Base-by-base conservation (phyloP, 2,888 invertebrate genomes). In the Brenthis ino region DNA sequence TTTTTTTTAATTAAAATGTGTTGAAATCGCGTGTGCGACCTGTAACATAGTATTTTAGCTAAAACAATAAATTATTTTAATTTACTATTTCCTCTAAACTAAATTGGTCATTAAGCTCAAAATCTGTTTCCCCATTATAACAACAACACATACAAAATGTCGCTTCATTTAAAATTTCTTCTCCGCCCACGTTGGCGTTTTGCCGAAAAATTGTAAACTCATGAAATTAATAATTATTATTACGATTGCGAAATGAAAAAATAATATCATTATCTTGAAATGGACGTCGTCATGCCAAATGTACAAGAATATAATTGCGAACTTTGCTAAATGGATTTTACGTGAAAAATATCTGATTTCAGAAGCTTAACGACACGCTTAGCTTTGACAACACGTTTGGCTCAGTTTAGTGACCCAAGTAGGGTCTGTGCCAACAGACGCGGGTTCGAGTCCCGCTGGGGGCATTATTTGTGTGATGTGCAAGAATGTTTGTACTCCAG, bases 191-290 rank as follows among this genome's bases (percentile, higher is more conserved):
- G 61, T 14, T 64, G 64, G 64, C 64, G 51, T 13, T 56, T 47
- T 64, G 64, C 64, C 64, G 64, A 64, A 55, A 64, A 24, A 47
- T 64, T 64, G 64, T 55, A 56, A 64, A 48, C 47, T 63, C 53
- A 33, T 55, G 55, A 64, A 56, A 54, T 55, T 64, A 64, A 64
- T 55, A 8, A 43, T 43, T 43, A 64, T 48, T 16, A 63, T 63
- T 56, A 56, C 55, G 64, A 64, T 28, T 55, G 55, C 56, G 64
- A 64, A 64, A 64, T 56, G 55, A 64, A 56, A 64, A 64, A 64
- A 55, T 63, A 63, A 63, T 24, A 53, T 63, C 20, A 53, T 63
- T 63, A 63, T 63, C 24, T 53, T 53, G 24, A 53, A 54, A 63
- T 63, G 63, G 5, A n/a, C 37, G 63, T 63, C 14, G 54, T 54